Conservation (phyloP, 2,113 vertebrate genomes). For the Ailuropoda melanoleuca region DNA sequence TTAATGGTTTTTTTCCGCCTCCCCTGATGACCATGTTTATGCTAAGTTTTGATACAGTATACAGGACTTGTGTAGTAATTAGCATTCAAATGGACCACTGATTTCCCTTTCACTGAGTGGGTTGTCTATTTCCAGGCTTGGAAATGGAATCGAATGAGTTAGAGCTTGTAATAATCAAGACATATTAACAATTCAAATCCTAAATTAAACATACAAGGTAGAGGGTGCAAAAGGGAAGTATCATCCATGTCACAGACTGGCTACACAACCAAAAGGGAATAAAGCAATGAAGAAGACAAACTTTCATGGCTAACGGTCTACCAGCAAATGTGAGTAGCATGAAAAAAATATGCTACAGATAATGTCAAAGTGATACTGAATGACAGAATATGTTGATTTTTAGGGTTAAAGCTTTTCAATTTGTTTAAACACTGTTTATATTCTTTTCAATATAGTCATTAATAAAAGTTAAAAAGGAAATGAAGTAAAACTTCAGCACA, state of each 20-base stretch:
- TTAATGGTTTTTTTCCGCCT: conserved; percentile 53
- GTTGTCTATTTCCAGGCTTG: conserved; percentile 56
- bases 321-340: background rate
- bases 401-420: background rate
- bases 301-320: background rate
- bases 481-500: background rate
- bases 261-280: conserved; percentile 13
- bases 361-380: background rate
- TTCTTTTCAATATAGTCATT: background rate
- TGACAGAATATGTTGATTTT: background rate
- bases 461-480: conserved; percentile 38
- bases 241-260: background rate
- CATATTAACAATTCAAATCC: conserved; percentile 72
- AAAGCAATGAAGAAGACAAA: background rate
- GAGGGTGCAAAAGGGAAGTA: background rate
- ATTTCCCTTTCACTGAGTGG: conserved; percentile 63
- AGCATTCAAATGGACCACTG: conserved; percentile 74
- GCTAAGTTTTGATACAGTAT: conserved; percentile 69
- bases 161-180: conserved; percentile 66
- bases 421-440: background rate
- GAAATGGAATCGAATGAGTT: conserved; percentile 68
- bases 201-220: conserved; percentile 52
- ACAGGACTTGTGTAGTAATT: conserved; percentile 65
- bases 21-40: conserved; percentile 71
- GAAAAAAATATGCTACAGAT: background rate